Evolutionary conservation across 2,888 invertebrate species (phyloP).

Genomic region (Mesorhabditis spiculigera): DNA sequence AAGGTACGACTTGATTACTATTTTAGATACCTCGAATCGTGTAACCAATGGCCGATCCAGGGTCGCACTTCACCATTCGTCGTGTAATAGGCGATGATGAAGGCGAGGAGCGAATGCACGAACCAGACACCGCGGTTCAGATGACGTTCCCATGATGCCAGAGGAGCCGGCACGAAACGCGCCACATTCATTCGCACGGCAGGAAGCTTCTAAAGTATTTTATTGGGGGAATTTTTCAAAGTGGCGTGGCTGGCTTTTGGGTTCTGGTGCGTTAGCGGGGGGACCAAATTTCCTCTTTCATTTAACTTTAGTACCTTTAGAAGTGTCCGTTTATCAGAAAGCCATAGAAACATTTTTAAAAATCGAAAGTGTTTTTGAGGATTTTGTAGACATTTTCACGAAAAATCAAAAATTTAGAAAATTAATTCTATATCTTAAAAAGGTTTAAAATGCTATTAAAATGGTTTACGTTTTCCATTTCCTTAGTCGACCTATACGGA

Average conservation of each 20-base stretch:
- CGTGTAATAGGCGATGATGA: conserved; percentile 33
- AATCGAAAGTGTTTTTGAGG: too few species aligned
- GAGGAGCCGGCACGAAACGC: conserved; percentile 15
- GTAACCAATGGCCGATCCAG: conserved; percentile 35
- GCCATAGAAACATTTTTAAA: too few species aligned
- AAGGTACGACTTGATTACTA: background rate
- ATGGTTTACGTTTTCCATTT: too few species aligned
- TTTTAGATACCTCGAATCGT: conserved; percentile 17
- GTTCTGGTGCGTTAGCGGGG: background rate
- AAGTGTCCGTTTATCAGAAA: too few species aligned
- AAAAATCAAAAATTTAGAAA: too few species aligned
- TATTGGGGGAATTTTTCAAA: background rate
- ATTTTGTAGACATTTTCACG: too few species aligned
- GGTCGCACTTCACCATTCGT: conserved; percentile 27
- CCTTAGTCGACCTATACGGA: too few species aligned
- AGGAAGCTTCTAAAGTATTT: background rate
- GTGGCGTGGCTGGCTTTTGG: background rate
- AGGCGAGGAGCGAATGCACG: conserved; percentile 37
- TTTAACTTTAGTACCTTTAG: too few species aligned
- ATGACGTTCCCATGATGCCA: conserved; percentile 19
- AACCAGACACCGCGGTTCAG: conserved; percentile 42
- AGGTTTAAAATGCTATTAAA: too few species aligned
- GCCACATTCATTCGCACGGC: background rate
- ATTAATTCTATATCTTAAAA: too few species aligned
- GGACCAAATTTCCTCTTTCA: too few species aligned